Evolutionary conservation across 2,888 invertebrate species (phyloP).

Genomic region (Lagria hirta): DNA sequence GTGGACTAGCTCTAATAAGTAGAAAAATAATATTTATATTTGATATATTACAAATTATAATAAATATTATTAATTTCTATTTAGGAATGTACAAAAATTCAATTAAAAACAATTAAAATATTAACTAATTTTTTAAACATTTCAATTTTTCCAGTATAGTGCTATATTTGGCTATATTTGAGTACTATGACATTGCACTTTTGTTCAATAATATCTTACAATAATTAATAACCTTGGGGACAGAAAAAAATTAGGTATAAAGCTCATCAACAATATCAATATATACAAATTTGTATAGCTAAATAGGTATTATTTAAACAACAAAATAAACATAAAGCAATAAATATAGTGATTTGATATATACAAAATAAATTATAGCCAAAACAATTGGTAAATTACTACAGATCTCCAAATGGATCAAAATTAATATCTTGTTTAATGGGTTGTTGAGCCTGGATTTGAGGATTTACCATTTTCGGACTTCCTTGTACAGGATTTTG

Average conservation of each 20-base stretch:
- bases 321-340: constrained; percentile 10
- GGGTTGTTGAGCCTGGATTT: constrained; percentile 27
- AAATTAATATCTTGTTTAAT: constrained; percentile 47
- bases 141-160: background rate
- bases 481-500: constrained; percentile 37
- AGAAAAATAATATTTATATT: constrained; percentile 40
- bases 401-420: constrained; percentile 55
- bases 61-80: constrained; percentile 31
- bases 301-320: constrained; percentile 5
- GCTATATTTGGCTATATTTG: constrained; percentile 9
- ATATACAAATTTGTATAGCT: constrained; percentile 4
- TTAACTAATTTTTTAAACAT: constrained; percentile 10
- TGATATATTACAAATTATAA: constrained; percentile 33
- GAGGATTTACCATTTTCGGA: constrained; percentile 40
- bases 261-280: constrained; percentile 5
- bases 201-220: constrained; percentile 9
- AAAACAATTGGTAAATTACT: constrained; percentile 36
- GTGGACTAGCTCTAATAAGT: constrained; percentile 37
- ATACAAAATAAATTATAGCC: constrained; percentile 23
- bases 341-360: constrained; percentile 10
- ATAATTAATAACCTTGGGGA: too few relatives aligned
- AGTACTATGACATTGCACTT: constrained; percentile 28
- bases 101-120: constrained; percentile 12
- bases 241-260: too few relatives aligned
- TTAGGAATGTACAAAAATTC: constrained; percentile 35